These are phyloP conservation scores for Arenaria interpres DNA, from an alignment of 2,113 vertebrate genomes.

Conservation along the genomic window DNA sequence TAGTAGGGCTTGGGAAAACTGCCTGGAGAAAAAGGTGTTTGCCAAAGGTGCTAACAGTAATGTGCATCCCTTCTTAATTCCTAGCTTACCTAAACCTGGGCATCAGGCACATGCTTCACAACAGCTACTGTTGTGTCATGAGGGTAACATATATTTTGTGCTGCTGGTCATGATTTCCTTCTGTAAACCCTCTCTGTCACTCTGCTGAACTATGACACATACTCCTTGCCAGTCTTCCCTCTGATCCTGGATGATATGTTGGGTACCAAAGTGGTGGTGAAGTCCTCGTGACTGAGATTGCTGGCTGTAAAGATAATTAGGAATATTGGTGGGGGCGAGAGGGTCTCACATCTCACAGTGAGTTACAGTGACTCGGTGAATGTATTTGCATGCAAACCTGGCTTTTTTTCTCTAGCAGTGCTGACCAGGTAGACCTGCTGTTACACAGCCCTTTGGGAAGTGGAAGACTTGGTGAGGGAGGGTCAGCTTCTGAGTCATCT, in stretches of 20 bases:
- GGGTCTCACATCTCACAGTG: neutral
- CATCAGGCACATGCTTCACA: neutral
- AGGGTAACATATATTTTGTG: neutral
- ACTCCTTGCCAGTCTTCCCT: neutral
- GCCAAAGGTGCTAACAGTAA: neutral
- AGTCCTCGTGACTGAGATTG: neutral
- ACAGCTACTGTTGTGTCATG: neutral
- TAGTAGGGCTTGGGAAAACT: neutral
- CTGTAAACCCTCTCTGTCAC: neutral
- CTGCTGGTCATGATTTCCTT: neutral
- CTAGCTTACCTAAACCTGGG: neutral
- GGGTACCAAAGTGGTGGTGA: neutral
- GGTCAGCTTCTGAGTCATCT: neutral
- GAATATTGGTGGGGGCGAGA: neutral
- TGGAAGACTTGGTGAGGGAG: neutral
- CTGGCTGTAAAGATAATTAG: neutral
- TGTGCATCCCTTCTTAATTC: neutral
- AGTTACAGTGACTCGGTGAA: neutral
- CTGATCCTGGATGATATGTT: neutral
- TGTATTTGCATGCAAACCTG: neutral
- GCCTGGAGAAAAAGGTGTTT: neutral
- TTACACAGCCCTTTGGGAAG: neutral
- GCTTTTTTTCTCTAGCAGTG: neutral
- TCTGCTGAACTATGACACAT: neutral
- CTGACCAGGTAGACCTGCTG: neutral